These are phyloP conservation scores for Syritta pipiens DNA, from an alignment of 2,888 invertebrate species.

Conservation along the genomic window DNA sequence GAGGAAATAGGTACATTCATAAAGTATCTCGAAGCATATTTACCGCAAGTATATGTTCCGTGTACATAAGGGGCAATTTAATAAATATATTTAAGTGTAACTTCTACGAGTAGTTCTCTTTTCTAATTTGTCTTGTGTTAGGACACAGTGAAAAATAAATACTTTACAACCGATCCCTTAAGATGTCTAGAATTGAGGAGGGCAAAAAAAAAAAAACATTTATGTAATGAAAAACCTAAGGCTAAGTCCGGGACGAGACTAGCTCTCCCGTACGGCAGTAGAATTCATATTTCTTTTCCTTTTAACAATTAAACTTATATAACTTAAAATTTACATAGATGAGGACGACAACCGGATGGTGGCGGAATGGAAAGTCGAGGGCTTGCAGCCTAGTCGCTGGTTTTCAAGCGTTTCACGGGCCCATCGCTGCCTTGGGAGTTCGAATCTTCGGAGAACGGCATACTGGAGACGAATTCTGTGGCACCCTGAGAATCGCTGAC, in stretches of 20 bases:
- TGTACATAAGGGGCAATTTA: slow-evolving; percentile 35
- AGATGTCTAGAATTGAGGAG: background rate
- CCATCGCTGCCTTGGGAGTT: slow-evolving; percentile 92
- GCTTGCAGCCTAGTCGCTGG: slow-evolving; percentile 79
- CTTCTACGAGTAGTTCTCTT: slow-evolving; percentile 19
- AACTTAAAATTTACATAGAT: slow-evolving; percentile 60
- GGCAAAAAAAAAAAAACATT: background rate
- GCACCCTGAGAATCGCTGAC: slow-evolving; percentile 94
- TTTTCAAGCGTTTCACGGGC: slow-evolving; percentile 88
- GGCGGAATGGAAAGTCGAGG: background rate
- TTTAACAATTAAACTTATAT: slow-evolving; percentile 43
- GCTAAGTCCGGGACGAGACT: slow-evolving; percentile 11
- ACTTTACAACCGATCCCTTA: slow-evolving; percentile 49
- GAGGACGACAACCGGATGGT: slow-evolving; percentile 28
- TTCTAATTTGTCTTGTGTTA: slow-evolving; percentile 19
- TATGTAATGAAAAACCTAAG: background rate
- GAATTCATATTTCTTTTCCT: slow-evolving; percentile 21
- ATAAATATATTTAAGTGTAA: slow-evolving; percentile 48
- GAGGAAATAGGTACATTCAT: slow-evolving; percentile 12
- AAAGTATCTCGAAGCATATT: slow-evolving; percentile 18
- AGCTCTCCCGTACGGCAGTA: slow-evolving; percentile 50
- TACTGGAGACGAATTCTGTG: slow-evolving; percentile 91
- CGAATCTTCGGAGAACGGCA: slow-evolving; percentile 94
- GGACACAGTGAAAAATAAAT: slow-evolving; percentile 16
- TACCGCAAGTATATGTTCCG: slow-evolving; percentile 27